These are phyloP conservation scores for Chaetodon auriga DNA, from an alignment of 2,113 vertebrate genomes.

Conservation along the genomic window DNA sequence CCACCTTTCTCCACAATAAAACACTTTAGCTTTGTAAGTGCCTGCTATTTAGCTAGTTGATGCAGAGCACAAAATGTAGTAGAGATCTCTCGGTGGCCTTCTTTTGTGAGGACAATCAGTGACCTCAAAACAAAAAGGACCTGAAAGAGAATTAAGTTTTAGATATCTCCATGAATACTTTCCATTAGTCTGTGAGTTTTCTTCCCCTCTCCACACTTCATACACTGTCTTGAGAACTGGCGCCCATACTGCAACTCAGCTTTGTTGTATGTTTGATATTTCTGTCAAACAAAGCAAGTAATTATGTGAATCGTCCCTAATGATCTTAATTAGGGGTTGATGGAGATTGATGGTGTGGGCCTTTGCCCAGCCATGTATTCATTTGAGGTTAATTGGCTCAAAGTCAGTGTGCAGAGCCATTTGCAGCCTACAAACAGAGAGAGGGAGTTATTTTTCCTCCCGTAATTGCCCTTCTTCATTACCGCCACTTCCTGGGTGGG, in stretches of 20 bases:
- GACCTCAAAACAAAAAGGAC: background rate
- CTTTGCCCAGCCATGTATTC: constrained; percentile 34
- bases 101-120: constrained; percentile 21
- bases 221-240: background rate
- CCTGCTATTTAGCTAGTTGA: background rate
- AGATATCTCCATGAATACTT: background rate
- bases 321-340: constrained; percentile 31
- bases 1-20: background rate
- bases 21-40: background rate
- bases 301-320: constrained; percentile 39
- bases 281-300: constrained; percentile 30
- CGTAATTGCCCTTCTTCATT: constrained; percentile 51
- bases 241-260: background rate
- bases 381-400: constrained; percentile 53
- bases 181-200: background rate
- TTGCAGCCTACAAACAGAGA: background rate
- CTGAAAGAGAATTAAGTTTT: constrained; percentile 3
- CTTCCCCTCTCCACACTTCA: background rate
- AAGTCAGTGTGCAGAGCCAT: constrained; percentile 15
- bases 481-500: background rate
- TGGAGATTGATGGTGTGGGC: background rate
- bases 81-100: background rate
- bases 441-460: constrained; percentile 22
- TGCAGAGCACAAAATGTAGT: constrained; percentile 1
- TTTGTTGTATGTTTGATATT: constrained; percentile 24